Percentiles rank a stretch among this genome's conserved stretches.
phyloP scores from a whole-genome alignment of 2,888 invertebrate genomes.

The Tachina fera region DNA sequence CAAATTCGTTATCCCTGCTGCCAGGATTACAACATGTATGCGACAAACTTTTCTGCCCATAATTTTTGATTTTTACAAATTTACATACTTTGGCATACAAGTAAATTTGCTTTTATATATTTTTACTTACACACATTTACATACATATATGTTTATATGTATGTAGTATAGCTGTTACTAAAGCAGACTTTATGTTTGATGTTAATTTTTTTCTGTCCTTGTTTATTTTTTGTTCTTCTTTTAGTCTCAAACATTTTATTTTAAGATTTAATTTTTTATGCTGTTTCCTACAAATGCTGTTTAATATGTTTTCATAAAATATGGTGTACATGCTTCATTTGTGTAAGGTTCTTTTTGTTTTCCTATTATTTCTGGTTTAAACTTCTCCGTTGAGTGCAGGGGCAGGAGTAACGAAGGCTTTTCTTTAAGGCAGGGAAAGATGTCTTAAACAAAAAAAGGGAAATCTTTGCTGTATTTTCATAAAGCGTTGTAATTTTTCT shows the following conservation, averaged over 20 bases:
- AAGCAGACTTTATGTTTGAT: conserved; percentile 39
- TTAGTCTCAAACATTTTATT: conserved; percentile 55
- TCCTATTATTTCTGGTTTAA: conserved; percentile 27
- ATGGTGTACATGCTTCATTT: conserved; percentile 61
- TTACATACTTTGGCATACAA: conserved; percentile 5
- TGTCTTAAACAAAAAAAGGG: neutral
- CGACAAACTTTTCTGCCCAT: conserved; percentile 60
- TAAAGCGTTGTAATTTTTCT: too few species aligned
- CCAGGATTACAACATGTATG: conserved; percentile 63
- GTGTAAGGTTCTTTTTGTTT: conserved; percentile 37
- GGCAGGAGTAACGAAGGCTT: neutral
- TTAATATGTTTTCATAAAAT: conserved; percentile 61
- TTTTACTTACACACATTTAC: neutral
- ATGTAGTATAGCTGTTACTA: neutral
- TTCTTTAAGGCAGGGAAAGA: conserved; percentile 9
- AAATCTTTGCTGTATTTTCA: neutral
- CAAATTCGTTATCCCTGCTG: conserved; percentile 59
- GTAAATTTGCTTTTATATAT: conserved; percentile 11
- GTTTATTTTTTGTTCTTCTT: conserved; percentile 38
- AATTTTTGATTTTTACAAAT: conserved; percentile 57
- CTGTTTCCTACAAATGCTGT: conserved; percentile 58
- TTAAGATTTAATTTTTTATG: conserved; percentile 2
- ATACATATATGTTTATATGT: neutral
- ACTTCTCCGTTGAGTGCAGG: neutral
- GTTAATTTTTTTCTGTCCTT: conserved; percentile 1